These are phyloP conservation scores for Micrastur ruficollis DNA, from an alignment of 2,797 vertebrate genomes.

Conservation along the genomic window DNA sequence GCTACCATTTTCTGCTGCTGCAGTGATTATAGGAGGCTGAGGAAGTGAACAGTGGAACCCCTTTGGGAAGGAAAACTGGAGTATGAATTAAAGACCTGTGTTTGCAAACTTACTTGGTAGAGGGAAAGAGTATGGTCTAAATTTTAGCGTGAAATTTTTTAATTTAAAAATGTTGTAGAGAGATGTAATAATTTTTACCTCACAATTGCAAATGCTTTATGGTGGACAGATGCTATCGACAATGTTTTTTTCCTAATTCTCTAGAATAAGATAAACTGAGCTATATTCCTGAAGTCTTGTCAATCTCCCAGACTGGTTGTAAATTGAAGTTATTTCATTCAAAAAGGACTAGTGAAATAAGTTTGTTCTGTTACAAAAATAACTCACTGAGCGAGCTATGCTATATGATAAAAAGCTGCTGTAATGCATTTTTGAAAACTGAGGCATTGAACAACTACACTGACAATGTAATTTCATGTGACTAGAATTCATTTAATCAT, in stretches of 20 bases:
- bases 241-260: neutral
- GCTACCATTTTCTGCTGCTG: neutral
- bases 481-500: neutral
- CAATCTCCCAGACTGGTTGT: neutral
- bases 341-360: neutral
- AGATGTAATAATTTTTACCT: neutral
- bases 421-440: neutral
- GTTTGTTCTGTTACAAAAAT: neutral
- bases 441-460: neutral
- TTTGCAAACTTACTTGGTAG: neutral
- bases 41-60: neutral
- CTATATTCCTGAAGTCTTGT: neutral
- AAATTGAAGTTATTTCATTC: neutral
- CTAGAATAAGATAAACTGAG: neutral
- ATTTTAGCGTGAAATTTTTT: neutral
- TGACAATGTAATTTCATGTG: neutral
- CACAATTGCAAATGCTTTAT: neutral
- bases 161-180: neutral
- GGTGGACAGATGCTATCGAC: neutral
- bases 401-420: neutral
- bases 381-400: neutral
- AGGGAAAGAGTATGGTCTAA: neutral
- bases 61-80: neutral
- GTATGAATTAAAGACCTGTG: neutral
- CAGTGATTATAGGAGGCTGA: neutral